phyloP scores from a whole-genome alignment of 2,797 vertebrate species.

The Pogonophryne albipinna region DNA sequence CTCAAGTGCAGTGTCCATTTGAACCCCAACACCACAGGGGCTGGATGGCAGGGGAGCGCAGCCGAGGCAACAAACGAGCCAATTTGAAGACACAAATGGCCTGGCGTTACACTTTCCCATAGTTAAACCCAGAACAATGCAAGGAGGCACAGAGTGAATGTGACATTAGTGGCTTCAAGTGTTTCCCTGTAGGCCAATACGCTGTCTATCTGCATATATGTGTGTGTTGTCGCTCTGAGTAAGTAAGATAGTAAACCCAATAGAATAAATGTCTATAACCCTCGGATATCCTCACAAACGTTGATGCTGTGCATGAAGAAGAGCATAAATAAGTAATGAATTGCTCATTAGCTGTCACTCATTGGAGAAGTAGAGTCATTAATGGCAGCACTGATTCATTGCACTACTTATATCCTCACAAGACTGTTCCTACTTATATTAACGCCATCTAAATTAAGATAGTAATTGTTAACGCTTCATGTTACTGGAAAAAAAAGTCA shows the following conservation, averaged over 20 bases:
- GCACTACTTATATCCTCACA: constrained; percentile 28
- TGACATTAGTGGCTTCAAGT: constrained; percentile 70
- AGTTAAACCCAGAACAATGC: constrained; percentile 71
- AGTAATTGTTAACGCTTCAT: constrained; percentile 27
- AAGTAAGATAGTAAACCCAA: constrained; percentile 47
- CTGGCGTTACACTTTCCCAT: constrained; percentile 64
- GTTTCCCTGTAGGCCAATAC: constrained; percentile 66
- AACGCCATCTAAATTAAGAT: constrained; percentile 21
- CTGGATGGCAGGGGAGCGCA: constrained; percentile 42
- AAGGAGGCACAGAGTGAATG: constrained; percentile 62
- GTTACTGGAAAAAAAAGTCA: background rate
- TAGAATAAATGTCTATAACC: constrained; percentile 55
- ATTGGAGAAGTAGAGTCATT: constrained; percentile 50
- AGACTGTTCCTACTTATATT: constrained; percentile 31
- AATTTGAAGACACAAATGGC: constrained; percentile 75
- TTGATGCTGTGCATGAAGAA: constrained; percentile 22
- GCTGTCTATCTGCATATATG: constrained; percentile 32
- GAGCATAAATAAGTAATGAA: constrained; percentile 60
- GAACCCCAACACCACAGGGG: constrained; percentile 46
- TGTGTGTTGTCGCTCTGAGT: constrained; percentile 44
- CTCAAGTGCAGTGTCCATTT: constrained; percentile 51
- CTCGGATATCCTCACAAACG: constrained; percentile 48
- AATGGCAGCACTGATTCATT: constrained; percentile 52
- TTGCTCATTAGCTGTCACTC: constrained; percentile 64
- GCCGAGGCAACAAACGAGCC: constrained; percentile 65